Evolutionary conservation across 2,888 invertebrate genomes (phyloP).

Genomic region (Amaurobius ferox): DNA sequence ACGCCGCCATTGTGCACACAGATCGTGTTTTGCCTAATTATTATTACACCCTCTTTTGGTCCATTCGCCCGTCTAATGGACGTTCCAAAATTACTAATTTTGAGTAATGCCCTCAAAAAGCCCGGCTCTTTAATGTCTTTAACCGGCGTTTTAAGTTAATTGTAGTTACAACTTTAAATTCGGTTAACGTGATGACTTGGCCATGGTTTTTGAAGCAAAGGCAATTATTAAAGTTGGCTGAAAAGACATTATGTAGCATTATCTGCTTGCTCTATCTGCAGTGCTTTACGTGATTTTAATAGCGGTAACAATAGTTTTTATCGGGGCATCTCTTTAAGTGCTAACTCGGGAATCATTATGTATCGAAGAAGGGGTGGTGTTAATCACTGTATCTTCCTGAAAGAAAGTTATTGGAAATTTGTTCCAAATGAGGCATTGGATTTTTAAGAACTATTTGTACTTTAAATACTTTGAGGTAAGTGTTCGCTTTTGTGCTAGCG

Average conservation of each 20-base stretch:
- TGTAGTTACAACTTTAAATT: slow-evolving; percentile 35
- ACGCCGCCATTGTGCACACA: background rate
- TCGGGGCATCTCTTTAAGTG: slow-evolving; percentile 51
- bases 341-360: slow-evolving; percentile 17
- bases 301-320: slow-evolving; percentile 56
- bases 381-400: background rate
- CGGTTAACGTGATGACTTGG: slow-evolving; percentile 19
- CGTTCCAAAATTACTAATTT: slow-evolving; percentile 13
- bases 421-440: background rate
- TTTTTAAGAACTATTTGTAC: too few relatives aligned
- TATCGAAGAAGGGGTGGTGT: slow-evolving; percentile 15
- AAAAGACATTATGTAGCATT: slow-evolving; percentile 43
- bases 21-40: slow-evolving; percentile 60
- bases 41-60: slow-evolving; percentile 40
- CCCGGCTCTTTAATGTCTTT: slow-evolving; percentile 26
- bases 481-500: too few relatives aligned
- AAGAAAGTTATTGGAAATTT: background rate
- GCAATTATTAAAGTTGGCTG: slow-evolving; percentile 54
- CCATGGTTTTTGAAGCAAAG: slow-evolving; percentile 17
- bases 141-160: slow-evolving; percentile 53
- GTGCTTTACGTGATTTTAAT: slow-evolving; percentile 35
- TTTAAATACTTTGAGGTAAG: too few relatives aligned
- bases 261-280: slow-evolving; percentile 44
- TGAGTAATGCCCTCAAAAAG: background rate
- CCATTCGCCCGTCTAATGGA: slow-evolving; percentile 13